Evolutionary conservation across 2,888 invertebrate genomes (phyloP).

Genomic region (Abrostola triplasia): DNA sequence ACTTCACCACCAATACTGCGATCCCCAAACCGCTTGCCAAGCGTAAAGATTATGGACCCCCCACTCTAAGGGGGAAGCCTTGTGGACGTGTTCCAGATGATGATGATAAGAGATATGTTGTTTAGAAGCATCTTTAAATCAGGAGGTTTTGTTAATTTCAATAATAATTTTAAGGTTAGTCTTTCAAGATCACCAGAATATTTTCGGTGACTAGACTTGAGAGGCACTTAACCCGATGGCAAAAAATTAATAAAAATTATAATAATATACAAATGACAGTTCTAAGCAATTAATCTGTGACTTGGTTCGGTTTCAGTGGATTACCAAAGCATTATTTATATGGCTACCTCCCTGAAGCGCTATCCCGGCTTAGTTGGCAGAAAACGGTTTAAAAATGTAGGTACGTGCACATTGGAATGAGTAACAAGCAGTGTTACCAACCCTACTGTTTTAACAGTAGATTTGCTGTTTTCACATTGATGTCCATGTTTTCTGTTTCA

Average conservation of each 20-base stretch:
- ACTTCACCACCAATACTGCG: no score
- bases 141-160: no score
- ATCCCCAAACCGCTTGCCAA: no score
- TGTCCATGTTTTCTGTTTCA: no score
- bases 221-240: neutral
- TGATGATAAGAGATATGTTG: no score
- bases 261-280: conserved; percentile 6
- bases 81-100: no score
- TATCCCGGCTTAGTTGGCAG: conserved; percentile 29
- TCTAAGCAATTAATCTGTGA: conserved; percentile 2
- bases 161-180: neutral
- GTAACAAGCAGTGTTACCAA: no score
- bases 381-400: conserved; percentile 37
- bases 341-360: conserved; percentile 14
- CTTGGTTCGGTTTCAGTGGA: conserved; percentile 31
- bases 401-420: conserved; percentile 45
- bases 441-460: no score
- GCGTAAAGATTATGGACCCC: no score
- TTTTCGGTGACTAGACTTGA: neutral
- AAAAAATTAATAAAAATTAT: neutral
- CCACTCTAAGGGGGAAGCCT: no score
- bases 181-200: neutral
- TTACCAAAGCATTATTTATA: conserved; percentile 33
- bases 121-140: no score
- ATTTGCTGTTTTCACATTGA: no score